Evolutionary conservation across 1,140 invertebrate species (phyloP).

Genomic region (Pachypeltis micranthus): DNA sequence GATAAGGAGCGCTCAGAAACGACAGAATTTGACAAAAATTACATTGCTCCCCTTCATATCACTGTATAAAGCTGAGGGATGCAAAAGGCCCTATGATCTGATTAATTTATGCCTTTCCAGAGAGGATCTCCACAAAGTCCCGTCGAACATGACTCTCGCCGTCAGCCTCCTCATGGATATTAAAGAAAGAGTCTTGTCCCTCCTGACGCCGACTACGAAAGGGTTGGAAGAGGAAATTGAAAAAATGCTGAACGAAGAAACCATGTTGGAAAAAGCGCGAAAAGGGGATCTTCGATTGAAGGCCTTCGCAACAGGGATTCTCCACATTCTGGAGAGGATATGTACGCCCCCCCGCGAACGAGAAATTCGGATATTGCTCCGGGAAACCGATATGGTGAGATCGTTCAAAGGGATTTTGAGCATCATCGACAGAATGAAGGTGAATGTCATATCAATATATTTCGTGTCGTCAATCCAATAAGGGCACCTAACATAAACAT

Average conservation of each 20-base stretch:
- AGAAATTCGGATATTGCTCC: not conserved
- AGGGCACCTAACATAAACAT: too few relatives aligned
- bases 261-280: not conserved
- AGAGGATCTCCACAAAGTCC: not conserved
- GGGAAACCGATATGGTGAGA: not conserved
- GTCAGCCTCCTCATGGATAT: not conserved
- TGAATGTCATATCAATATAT: too few relatives aligned
- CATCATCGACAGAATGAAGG: not conserved
- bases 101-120: too few relatives aligned
- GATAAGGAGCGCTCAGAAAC: too few relatives aligned
- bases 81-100: too few relatives aligned
- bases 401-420: not conserved
- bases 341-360: not conserved
- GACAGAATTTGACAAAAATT: too few relatives aligned
- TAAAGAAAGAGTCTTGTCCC: not conserved
- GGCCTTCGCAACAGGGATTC: not conserved
- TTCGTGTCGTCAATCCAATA: too few relatives aligned
- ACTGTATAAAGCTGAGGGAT: too few relatives aligned
- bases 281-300: not conserved
- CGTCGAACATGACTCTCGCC: not conserved
- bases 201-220: not conserved
- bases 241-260: not conserved
- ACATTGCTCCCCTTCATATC: too few relatives aligned
- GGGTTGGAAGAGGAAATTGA: not conserved
- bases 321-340: not conserved